These are phyloP conservation scores for Zapus hudsonius DNA, from an alignment of 2,113 vertebrate species.

Conservation along the genomic window DNA sequence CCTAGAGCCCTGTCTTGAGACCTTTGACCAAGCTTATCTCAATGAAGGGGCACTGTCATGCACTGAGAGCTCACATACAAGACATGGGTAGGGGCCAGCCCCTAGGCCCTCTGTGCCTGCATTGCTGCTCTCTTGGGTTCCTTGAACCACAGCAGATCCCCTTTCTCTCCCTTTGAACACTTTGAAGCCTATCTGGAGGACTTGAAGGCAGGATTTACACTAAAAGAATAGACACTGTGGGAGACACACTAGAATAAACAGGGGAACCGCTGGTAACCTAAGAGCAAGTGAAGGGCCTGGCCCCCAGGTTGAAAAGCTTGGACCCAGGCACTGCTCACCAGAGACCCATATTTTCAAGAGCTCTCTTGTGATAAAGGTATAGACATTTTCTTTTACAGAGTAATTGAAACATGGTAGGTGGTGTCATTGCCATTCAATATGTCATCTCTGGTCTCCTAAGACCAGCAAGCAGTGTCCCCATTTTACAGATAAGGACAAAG, in stretches of 20 bases:
- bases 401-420: background rate
- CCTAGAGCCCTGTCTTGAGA: background rate
- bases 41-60: background rate
- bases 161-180: accelerated
- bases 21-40: background rate
- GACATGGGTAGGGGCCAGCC: background rate
- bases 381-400: background rate
- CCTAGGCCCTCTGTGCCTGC: background rate
- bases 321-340: background rate
- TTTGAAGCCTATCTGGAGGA: background rate
- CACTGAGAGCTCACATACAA: background rate
- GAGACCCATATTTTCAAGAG: background rate
- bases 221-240: background rate
- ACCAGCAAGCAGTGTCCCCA: background rate
- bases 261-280: background rate
- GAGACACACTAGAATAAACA: background rate
- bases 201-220: background rate
- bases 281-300: background rate
- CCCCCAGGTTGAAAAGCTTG: background rate
- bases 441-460: background rate
- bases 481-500: constrained; percentile 12
- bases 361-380: background rate
- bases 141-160: no score
- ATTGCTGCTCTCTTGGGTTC: background rate
- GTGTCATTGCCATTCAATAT: background rate